Conservation (phyloP, 2,797 vertebrate species). For the Brachyalestes nurse region DNA sequence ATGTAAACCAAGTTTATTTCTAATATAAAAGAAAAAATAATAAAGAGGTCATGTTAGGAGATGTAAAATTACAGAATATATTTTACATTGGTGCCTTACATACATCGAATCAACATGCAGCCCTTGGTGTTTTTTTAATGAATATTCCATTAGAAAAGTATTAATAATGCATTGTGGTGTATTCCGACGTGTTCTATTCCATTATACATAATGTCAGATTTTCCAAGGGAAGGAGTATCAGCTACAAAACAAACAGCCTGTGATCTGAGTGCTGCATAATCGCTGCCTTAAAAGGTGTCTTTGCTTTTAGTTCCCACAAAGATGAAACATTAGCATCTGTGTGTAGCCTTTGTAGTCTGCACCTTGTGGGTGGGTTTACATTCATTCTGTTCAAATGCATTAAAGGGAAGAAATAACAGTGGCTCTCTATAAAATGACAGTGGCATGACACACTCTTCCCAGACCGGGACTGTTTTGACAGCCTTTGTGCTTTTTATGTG, state of each 20-base stretch:
- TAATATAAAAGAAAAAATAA: not conserved
- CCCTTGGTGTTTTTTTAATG: not conserved
- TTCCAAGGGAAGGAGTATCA: not conserved
- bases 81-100: not conserved
- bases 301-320: not conserved
- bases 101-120: not conserved
- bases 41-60: not conserved
- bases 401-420: conserved; percentile 28
- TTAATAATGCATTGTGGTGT: not conserved
- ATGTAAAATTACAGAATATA: not conserved
- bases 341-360: conserved; percentile 23
- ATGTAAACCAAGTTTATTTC: not conserved
- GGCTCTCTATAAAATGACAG: conserved; percentile 4
- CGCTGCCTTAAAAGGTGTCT: not conserved
- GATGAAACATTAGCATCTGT: conserved; percentile 20
- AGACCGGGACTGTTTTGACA: conserved; percentile 53
- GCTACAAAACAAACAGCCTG: conserved; percentile 5
- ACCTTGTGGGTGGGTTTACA: conserved; percentile 4
- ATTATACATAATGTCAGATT: not conserved
- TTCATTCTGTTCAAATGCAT: conserved; percentile 5
- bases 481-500: conserved; percentile 53
- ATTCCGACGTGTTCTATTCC: not conserved
- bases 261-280: not conserved
- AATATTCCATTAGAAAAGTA: not conserved
- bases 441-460: conserved; percentile 62